Base-by-base conservation (phyloP, 2,113 vertebrate genomes). In the Hyperopisus bebe region DNA sequence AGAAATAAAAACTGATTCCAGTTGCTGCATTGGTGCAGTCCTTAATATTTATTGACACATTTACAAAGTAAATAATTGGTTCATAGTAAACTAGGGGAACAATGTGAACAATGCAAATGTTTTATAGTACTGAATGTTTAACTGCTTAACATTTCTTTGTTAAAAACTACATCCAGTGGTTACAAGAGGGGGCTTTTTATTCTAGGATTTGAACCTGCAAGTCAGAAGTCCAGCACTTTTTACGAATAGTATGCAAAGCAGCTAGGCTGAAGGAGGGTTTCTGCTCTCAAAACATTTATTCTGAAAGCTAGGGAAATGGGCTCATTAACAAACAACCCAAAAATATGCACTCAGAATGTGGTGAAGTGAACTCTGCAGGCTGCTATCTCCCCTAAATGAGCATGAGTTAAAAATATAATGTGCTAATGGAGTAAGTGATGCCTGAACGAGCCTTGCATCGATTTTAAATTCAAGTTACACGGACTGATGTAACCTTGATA, bases 351-450 rank as follows among this genome's bases (percentile, higher is more conserved):
- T 39, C 3, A 77, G 15, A 80, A 35, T 42, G 35, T 80, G 35
- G 4, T 80, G 74, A 42, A 19, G 31, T 39, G 70, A 8, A 13
- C 10, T 47, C 48, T 35, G 46, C 24, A 51, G 48, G 24, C 48
- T 46, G 47, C 48, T 19, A 31, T 51, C 85, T n/a, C 10, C 9
- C n/a, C n/a, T 51, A 48, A 77, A 87, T 77, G 80, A 87, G 19
- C 48, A 46, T 47, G n/a, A 77, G 89, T 87, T 87, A 90, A 87
- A 90, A 90, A 90, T 90, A 90, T 86, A 50, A 66, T 74, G 89
- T 74, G 62, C 84, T 90, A 90, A 90, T 90, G 89, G 89, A 87
- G 84, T 87, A 87, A 87, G 46, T 90, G 84, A 90, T 87, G 89
- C 89, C 44, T 74, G 85, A 77, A 90, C 50, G 27, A 47, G 15